Evolutionary conservation across 2,113 vertebrate genomes (phyloP), one percentile per base, ranked within the genome.

Genomic region (Piliocolobus tephrosceles): DNA sequence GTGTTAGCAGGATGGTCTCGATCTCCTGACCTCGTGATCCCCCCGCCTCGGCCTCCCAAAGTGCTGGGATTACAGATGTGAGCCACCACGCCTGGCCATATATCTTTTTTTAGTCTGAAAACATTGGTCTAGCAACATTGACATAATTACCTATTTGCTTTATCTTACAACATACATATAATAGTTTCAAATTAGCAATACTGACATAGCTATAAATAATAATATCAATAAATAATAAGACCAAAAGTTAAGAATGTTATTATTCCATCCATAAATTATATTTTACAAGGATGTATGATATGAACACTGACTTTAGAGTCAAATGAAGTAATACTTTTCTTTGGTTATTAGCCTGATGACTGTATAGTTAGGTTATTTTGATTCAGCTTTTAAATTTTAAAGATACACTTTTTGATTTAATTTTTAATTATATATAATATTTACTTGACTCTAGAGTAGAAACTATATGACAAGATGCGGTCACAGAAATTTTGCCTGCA

Each of bases 401-500:
- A 66, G 35, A 22, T 91, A 66, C 66, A 32, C 32, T 75, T 86
- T 81, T 64, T 22, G 4, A 73, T 64, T 17, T 75, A 82, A 66
- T 92, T 88, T 94, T 50, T 10, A 87, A 75, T 94, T 82, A 70
- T 50, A 70, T 70, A 50, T n/a, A 91, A 91, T 40, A 94, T 66
- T 81, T 64, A 66, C 6, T 76, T 82, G 40, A 87, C 45, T 23
- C 6, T 11, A 57, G 20, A 61, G 6, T 83, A 83, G 50, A 88
- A 76, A 94, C 38, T 70, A 43, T 68, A 23, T 32, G 82, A 87
- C 55, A 61, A 79, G 78, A 58, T 68, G 35, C 32, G 82, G 23
- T 76, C 55, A 68, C 52, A 25, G 64, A 87, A 72, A 45, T 73
- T 96, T 82, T 83, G 40, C 76, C 66, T 75, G 45, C 40, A 83